Base-by-base conservation (phyloP, 2,888 invertebrate species). In the Glaucopsyche alexis region DNA sequence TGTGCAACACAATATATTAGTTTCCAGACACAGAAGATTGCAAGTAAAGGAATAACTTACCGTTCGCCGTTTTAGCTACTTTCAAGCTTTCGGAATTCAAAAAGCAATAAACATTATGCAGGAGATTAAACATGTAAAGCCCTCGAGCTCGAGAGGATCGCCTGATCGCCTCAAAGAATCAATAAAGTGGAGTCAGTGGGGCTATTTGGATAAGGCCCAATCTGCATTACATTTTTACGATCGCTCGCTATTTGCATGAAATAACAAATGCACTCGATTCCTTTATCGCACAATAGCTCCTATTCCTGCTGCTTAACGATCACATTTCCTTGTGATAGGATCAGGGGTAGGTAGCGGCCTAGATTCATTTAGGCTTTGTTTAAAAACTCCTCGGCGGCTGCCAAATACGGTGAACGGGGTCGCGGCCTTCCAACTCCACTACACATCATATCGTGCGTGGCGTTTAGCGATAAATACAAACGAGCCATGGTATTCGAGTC, bases 401-500 rank as follows among this genome's bases (percentile, higher is more conserved):
- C 87, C 87, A 87, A 87, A 87, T 84, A 83, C 83, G 81, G 80
- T 79, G 76, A 82, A 78, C 75, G 79, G 78, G 86, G 85, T 84
- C 84, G 82, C 80, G 82, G 40, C 42, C 29, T 60, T 60, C 52
- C 42, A 14, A 60, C 60, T 11, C 19, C 38, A 42, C 47, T 16
- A 52, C 16, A 55, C 55, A 29, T 16, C 60, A 60, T 29, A 38
- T 19, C 19, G 14, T 60, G 60, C 60, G 60, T 38, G 13, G 60
- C 4, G 29, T 13, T 11, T 29, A 52, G n/a, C 16, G 8, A 16
- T 52, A 8, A 50, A 2, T 29, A 29, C 29, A 29, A 29, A 52
- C 2, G 8, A 52, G 8, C 52, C 52, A 8, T 50, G 50, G 14
- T 7, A 50, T 8, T 16, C 3, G 4, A 29, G 1, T 1, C 2